Conservation (phyloP, 2,888 invertebrate genomes). For the Drosophila nr. perissopoda region DNA sequence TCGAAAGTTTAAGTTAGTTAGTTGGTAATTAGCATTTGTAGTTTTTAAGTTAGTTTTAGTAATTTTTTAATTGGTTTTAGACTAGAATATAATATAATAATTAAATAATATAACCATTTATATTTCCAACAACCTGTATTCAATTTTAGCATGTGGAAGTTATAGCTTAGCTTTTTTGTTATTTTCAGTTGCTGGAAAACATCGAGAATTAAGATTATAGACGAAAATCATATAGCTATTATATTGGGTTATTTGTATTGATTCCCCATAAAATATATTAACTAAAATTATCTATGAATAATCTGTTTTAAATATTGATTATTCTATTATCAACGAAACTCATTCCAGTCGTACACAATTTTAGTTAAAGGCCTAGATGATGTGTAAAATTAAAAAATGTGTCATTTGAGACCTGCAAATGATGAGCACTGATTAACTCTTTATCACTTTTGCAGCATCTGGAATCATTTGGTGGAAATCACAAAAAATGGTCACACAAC, state of each 20-base stretch:
- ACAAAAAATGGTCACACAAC: constrained; percentile 91
- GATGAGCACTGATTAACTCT: constrained; percentile 37
- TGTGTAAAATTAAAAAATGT: neutral
- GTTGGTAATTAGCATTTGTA: too few relatives aligned
- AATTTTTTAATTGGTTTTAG: neutral
- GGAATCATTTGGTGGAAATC: constrained; percentile 93
- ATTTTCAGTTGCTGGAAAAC: too few relatives aligned
- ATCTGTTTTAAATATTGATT: neutral
- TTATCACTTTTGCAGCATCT: constrained; percentile 87
- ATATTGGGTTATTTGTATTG: neutral
- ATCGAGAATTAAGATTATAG: too few relatives aligned
- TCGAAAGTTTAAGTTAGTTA: too few relatives aligned
- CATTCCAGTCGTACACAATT: neutral
- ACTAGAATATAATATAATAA: too few relatives aligned
- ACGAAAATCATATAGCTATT: neutral
- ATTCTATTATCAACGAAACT: neutral
- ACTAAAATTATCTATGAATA: neutral
- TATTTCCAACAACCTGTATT: neutral
- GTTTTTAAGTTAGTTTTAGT: neutral
- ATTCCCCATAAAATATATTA: neutral
- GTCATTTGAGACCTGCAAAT: constrained; percentile 8
- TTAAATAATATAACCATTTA: too few relatives aligned
- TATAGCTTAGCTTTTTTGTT: neutral
- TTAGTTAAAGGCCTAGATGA: neutral
- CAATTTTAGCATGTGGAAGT: neutral